Percentiles rank a stretch among this genome's conserved stretches.
phyloP scores from a whole-genome alignment of 2,113 vertebrate species.

The Cyanoramphus novaezelandiae region DNA sequence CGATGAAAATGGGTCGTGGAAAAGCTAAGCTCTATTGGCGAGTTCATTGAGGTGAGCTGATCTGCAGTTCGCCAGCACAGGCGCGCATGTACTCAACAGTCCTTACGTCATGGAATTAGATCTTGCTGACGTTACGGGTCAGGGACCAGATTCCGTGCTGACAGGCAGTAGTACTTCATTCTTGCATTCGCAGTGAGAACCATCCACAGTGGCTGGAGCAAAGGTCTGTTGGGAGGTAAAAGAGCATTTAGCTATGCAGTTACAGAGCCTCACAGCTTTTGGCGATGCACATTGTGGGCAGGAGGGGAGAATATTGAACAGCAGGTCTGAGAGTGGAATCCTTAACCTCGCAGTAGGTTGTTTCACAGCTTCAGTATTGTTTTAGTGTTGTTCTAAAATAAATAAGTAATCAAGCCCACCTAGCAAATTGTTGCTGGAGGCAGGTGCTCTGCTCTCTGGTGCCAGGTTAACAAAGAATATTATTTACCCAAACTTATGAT shows the following conservation, averaged over 20 bases:
- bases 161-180: background rate
- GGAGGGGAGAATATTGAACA: background rate
- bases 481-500: background rate
- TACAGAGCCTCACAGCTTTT: background rate
- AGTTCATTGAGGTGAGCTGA: background rate
- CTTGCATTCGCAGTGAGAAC: background rate
- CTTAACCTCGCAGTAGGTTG: background rate
- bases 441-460: background rate
- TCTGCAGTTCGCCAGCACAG: background rate
- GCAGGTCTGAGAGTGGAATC: background rate
- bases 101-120: background rate
- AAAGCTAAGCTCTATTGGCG: background rate
- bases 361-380: background rate
- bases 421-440: background rate
- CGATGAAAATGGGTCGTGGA: accelerated
- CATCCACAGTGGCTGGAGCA: background rate
- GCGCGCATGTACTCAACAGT: accelerated
- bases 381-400: background rate
- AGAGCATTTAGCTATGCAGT: background rate
- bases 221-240: background rate
- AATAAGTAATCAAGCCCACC: background rate
- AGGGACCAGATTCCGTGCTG: background rate
- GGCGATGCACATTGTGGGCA: background rate
- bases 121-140: background rate
- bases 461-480: background rate